phyloP scores from a whole-genome alignment of 2,113 vertebrate genomes.

The Ctenodactylus gundi region DNA sequence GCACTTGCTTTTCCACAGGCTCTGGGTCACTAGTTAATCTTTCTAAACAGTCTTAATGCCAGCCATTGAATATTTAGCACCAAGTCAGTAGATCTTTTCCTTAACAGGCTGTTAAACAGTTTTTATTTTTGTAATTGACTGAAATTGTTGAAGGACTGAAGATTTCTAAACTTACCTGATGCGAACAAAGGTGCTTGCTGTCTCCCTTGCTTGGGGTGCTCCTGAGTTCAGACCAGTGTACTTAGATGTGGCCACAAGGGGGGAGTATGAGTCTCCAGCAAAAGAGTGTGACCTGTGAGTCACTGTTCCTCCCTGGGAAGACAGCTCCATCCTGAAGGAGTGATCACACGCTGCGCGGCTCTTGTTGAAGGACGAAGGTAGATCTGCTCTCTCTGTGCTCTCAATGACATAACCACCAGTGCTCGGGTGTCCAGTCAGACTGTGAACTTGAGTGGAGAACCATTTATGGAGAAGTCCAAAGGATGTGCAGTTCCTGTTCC shows the following conservation, averaged over 20 bases:
- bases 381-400: background rate
- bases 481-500: no score
- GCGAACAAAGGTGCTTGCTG: background rate
- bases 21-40: background rate
- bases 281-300: background rate
- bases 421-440: background rate
- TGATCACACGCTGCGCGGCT: background rate
- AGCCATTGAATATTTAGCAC: background rate
- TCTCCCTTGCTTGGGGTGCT: background rate
- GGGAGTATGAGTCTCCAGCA: slow-evolving; percentile 53
- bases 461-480: background rate
- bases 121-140: background rate
- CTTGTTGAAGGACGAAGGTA: background rate
- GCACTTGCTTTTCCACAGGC: background rate
- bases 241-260: slow-evolving; percentile 69
- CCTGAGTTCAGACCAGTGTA: background rate
- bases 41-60: background rate
- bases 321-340: background rate
- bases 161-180: background rate
- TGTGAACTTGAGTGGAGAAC: background rate
- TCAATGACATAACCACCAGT: background rate
- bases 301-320: background rate
- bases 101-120: background rate
- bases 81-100: background rate
- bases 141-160: background rate